These are phyloP conservation scores for Beris chalybata DNA, from an alignment of 2,888 invertebrate genomes.

Conservation along the genomic window DNA sequence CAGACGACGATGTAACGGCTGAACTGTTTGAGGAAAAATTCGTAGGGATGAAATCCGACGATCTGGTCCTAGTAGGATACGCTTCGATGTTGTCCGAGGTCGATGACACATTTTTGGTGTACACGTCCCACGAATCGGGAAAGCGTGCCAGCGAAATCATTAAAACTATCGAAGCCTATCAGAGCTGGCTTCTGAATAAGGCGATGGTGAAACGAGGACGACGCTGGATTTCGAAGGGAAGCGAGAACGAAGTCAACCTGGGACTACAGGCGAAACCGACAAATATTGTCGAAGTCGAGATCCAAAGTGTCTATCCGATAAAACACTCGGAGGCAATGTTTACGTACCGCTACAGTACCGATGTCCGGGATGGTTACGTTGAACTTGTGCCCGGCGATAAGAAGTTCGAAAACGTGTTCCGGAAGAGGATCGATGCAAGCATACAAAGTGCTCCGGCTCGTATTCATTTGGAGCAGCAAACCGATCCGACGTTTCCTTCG, in stretches of 20 bases:
- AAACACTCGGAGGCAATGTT: constrained; percentile 58
- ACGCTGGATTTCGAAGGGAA: constrained; percentile 66
- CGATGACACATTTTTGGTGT: constrained; percentile 71
- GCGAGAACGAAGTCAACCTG: constrained; percentile 66
- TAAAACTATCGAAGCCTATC: constrained; percentile 59
- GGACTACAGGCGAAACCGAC: constrained; percentile 59
- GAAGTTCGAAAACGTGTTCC: constrained; percentile 61
- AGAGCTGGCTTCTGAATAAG: constrained; percentile 58
- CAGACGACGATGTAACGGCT: constrained; percentile 45
- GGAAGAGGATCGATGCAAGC: constrained; percentile 61
- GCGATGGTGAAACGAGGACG: constrained; percentile 60
- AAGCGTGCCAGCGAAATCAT: constrained; percentile 59
- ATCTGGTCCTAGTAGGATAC: constrained; percentile 66
- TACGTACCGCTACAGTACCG: constrained; percentile 59
- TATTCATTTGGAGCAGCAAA: constrained; percentile 63
- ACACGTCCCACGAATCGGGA: constrained; percentile 61
- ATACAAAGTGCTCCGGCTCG: constrained; percentile 62
- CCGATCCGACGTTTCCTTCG: constrained; percentile 66
- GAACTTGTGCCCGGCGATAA: constrained; percentile 63
- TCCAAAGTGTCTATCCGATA: constrained; percentile 66
- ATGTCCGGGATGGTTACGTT: constrained; percentile 69
- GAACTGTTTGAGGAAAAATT: constrained; percentile 54
- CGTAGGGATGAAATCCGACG: constrained; percentile 51
- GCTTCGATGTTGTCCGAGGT: constrained; percentile 66
- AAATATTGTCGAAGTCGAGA: constrained; percentile 67